phyloP scores from a whole-genome alignment of 2,888 invertebrate genomes.

The Agelastica alni region DNA sequence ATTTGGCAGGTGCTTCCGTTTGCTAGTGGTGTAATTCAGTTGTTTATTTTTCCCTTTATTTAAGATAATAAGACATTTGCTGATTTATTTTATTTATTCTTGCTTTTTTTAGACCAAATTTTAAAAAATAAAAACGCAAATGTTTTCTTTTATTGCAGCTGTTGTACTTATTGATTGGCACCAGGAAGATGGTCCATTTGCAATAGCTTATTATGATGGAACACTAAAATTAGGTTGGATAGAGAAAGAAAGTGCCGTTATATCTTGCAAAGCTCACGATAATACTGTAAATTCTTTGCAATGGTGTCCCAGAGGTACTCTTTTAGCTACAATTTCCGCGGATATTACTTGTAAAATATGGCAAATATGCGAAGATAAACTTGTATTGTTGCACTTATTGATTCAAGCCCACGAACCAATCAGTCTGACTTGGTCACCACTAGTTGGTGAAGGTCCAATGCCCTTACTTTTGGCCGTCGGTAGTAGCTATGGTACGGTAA shows the following conservation, averaged over 20 bases:
- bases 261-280: constrained; percentile 55
- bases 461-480: constrained; percentile 60
- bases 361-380: constrained; percentile 51
- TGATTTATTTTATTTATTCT: too few species aligned
- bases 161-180: constrained; percentile 63
- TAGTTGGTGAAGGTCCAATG: constrained; percentile 53
- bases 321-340: constrained; percentile 60
- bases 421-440: constrained; percentile 61
- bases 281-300: constrained; percentile 54
- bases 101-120: too few species aligned
- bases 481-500: constrained; percentile 60
- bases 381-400: constrained; percentile 53
- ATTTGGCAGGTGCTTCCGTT: too few species aligned
- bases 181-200: constrained; percentile 61
- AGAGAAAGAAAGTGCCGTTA: constrained; percentile 48
- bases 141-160: constrained; percentile 51
- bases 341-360: constrained; percentile 58
- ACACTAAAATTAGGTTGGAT: constrained; percentile 56
- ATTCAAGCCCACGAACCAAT: constrained; percentile 58
- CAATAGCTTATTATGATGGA: constrained; percentile 63
- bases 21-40: too few species aligned
- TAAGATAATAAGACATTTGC: too few species aligned
- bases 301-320: constrained; percentile 59
- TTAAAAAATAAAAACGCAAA: too few species aligned
- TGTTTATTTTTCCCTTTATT: too few species aligned